phyloP scores from a whole-genome alignment of 2,797 vertebrate genomes.

The Loris lydekkerianus region DNA sequence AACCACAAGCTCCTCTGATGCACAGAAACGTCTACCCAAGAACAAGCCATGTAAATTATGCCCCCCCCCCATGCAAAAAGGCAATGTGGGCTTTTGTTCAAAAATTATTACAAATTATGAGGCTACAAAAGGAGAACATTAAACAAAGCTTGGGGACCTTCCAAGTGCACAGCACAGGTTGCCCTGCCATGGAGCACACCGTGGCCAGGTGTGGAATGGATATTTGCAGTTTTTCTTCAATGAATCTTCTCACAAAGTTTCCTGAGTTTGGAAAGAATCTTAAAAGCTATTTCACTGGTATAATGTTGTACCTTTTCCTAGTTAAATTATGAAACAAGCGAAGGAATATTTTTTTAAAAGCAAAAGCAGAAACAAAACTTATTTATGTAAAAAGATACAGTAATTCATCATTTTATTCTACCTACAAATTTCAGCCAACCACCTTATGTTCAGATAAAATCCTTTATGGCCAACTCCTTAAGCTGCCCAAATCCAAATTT shows the following conservation, averaged over 20 bases:
- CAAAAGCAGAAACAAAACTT: background rate
- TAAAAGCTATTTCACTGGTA: background rate
- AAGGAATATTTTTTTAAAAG: background rate
- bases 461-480: background rate
- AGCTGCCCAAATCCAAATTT: background rate
- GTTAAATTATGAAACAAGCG: background rate
- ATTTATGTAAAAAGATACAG: background rate
- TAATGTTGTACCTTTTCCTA: background rate
- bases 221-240: background rate
- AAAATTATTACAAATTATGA: background rate
- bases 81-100: background rate
- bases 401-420: background rate
- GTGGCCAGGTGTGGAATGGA: background rate
- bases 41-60: background rate
- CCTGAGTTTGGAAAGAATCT: background rate
- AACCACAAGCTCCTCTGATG: background rate
- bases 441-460: background rate
- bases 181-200: fast-evolving
- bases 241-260: background rate
- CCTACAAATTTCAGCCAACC: background rate
- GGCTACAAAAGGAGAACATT: background rate
- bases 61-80: background rate
- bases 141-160: background rate
- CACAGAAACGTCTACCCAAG: background rate
- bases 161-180: no score